Conservation (phyloP, 1,140 invertebrate genomes). For the Zaprionus inermis region DNA sequence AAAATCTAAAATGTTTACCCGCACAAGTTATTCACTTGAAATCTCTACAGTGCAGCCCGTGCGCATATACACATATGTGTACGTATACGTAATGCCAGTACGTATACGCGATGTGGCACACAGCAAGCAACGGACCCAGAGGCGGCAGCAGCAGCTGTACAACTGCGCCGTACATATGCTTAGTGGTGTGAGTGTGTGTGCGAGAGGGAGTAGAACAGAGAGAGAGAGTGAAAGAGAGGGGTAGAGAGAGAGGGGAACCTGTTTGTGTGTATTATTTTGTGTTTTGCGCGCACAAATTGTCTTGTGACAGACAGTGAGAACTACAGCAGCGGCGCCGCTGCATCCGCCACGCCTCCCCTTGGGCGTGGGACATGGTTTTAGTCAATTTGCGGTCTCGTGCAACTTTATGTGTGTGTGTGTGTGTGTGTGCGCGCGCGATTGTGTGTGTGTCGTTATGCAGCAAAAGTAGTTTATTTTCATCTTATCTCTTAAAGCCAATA, state of each 20-base stretch:
- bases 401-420: conserved; percentile 9
- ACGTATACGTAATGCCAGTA: conserved; percentile 60
- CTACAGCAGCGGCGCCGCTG: conserved; percentile 69
- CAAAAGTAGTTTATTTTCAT: conserved; percentile 80
- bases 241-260: neutral
- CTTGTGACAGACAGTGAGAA: conserved; percentile 82
- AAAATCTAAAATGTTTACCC: conserved; percentile 83
- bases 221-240: neutral
- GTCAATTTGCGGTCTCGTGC: conserved; percentile 74
- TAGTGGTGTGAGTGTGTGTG: conserved; percentile 44
- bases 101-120: conserved; percentile 69
- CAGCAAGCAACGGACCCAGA: conserved; percentile 54
- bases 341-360: conserved; percentile 28
- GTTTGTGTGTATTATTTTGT: conserved; percentile 76
- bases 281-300: conserved; percentile 82
- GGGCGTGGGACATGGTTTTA: conserved; percentile 60
- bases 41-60: conserved; percentile 67
- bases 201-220: neutral
- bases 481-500: conserved; percentile 83
- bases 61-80: conserved; percentile 7
- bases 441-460: conserved; percentile 36
- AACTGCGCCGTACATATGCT: conserved; percentile 75
- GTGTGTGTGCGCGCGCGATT: conserved; percentile 8
- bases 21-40: conserved; percentile 83
- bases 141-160: conserved; percentile 64